A percentile compares a stretch with the other conserved stretches of the same genome.
Evolutionary conservation across 2,113 vertebrate genomes (phyloP).

Genomic region (Notothenia rossii): DNA sequence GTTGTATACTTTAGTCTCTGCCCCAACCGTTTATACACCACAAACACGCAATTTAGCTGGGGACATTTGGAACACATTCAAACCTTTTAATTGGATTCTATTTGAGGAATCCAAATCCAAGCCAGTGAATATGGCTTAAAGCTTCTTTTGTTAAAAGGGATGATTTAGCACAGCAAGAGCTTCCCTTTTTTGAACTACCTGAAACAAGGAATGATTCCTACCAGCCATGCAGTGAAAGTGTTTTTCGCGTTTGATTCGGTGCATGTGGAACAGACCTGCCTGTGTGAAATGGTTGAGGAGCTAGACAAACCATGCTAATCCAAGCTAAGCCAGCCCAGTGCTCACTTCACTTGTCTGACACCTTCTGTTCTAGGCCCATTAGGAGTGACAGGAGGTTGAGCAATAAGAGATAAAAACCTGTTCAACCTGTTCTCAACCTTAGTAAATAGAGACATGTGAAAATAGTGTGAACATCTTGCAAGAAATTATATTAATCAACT

Average conservation of each 20-base stretch:
- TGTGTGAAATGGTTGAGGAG: constrained; percentile 56
- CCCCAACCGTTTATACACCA: constrained; percentile 48
- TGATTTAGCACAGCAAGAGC: constrained; percentile 64
- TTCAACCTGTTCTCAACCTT: constrained; percentile 33
- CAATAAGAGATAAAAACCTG: constrained; percentile 54
- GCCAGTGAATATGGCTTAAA: constrained; percentile 66
- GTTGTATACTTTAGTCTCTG: constrained; percentile 38
- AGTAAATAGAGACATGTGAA: constrained; percentile 38
- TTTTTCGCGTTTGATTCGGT: constrained; percentile 63
- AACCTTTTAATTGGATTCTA: constrained; percentile 79
- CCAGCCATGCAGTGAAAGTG: constrained; percentile 45
- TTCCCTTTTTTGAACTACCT: constrained; percentile 41
- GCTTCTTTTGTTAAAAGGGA: constrained; percentile 71
- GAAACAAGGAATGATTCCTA: constrained; percentile 65
- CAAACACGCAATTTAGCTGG: constrained; percentile 48
- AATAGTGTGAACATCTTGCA: constrained; percentile 44
- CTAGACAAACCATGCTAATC: constrained; percentile 72
- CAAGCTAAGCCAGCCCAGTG: constrained; percentile 48
- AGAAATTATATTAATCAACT: constrained; percentile 62
- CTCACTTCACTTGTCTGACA: constrained; percentile 69
- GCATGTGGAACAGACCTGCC: constrained; percentile 50
- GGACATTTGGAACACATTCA: constrained; percentile 72
- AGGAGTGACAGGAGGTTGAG: constrained; percentile 58
- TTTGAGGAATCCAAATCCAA: constrained; percentile 77
- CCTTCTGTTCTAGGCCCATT: constrained; percentile 65